These are phyloP conservation scores for Oenanthe oenanthe DNA, from an alignment of 2,113 vertebrate genomes.

Conservation along the genomic window DNA sequence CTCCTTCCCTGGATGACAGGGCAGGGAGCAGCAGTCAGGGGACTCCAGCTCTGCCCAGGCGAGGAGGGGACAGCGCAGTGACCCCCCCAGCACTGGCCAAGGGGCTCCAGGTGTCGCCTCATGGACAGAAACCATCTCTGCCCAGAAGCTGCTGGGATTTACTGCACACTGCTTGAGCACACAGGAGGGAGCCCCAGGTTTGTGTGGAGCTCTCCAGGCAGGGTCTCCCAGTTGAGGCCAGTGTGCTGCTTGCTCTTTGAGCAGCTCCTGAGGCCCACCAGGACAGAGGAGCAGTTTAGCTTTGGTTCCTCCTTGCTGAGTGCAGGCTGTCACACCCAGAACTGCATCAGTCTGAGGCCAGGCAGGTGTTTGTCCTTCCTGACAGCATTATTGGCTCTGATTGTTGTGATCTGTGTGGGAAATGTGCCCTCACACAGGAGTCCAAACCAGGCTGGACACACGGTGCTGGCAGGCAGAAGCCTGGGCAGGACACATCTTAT, in stretches of 20 bases:
- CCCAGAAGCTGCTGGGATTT: neutral
- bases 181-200: neutral
- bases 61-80: neutral
- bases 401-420: neutral
- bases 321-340: neutral
- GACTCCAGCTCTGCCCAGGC: neutral
- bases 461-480: neutral
- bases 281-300: neutral
- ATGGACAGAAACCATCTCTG: neutral
- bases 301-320: neutral
- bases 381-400: neutral
- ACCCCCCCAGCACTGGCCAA: neutral
- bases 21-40: neutral
- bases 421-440: fast-evolving
- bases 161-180: neutral
- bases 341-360: neutral
- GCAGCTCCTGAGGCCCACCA: neutral
- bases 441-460: neutral
- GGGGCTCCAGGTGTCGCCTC: fast-evolving
- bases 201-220: neutral
- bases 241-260: neutral
- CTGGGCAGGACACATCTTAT: neutral
- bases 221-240: neutral
- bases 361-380: neutral
- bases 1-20: neutral